Evolutionary conservation across 2,797 vertebrate genomes (phyloP).

Genomic region (Argentina silus): DNA sequence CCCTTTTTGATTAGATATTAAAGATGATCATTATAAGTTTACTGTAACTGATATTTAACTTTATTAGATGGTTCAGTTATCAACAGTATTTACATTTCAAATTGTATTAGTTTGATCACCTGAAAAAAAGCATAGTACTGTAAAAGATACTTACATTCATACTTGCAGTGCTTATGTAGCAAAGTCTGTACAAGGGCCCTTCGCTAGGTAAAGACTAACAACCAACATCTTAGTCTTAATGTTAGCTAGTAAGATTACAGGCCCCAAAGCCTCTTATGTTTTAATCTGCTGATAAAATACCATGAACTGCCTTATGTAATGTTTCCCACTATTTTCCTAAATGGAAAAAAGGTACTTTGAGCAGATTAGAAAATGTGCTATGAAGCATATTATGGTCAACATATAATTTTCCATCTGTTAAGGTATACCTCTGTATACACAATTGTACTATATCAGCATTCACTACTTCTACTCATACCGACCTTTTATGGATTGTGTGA

Average conservation of each 20-base stretch:
- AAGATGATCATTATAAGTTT: background rate
- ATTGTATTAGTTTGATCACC: background rate
- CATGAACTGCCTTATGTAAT: conserved; percentile 33
- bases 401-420: background rate
- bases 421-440: background rate
- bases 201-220: conserved; percentile 23
- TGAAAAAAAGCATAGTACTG: background rate
- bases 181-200: conserved; percentile 13
- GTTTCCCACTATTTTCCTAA: conserved; percentile 7
- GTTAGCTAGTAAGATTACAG: conserved; percentile 37
- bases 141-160: background rate
- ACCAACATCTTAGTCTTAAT: conserved; percentile 31
- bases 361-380: background rate
- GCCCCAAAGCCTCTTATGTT: conserved; percentile 36
- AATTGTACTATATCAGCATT: background rate
- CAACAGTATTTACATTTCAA: background rate
- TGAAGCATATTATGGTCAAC: background rate
- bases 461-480: background rate
- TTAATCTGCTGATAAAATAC: conserved; percentile 36
- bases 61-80: background rate
- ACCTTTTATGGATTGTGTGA: background rate
- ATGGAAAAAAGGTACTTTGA: background rate
- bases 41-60: background rate
- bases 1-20: conserved; percentile 2
- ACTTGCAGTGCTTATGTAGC: conserved; percentile 7